Conservation (phyloP, 2,888 invertebrate genomes). For the Ganaspis brasiliensis region DNA sequence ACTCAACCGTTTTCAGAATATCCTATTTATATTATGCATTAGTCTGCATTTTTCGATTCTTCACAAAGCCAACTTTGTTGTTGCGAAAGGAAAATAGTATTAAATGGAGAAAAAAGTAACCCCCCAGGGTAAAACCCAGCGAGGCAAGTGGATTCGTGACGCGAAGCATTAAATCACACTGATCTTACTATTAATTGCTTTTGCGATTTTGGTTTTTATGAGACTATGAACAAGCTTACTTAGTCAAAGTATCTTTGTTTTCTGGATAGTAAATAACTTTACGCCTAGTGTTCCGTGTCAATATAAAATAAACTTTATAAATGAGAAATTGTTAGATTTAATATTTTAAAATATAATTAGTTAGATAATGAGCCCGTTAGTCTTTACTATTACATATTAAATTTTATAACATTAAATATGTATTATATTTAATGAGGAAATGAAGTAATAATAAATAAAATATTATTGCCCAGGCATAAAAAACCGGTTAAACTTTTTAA, state of each 20-base stretch:
- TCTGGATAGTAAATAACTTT: neutral
- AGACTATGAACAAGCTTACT: neutral
- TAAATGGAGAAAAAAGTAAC: conserved; percentile 15
- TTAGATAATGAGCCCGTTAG: too few species aligned
- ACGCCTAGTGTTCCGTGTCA: neutral
- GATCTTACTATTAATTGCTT: conserved; percentile 22
- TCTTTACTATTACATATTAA: too few species aligned
- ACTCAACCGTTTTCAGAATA: conserved; percentile 12
- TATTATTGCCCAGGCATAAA: too few species aligned
- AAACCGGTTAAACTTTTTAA: too few species aligned
- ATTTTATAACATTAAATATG: too few species aligned
- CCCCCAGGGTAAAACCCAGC: neutral
- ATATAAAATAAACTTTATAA: too few species aligned
- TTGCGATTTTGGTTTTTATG: conserved; percentile 27
- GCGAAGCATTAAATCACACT: conserved; percentile 19
- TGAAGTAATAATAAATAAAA: too few species aligned
- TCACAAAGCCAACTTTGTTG: conserved; percentile 30
- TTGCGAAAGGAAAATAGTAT: conserved; percentile 8
- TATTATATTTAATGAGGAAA: too few species aligned
- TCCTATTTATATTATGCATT: conserved; percentile 35
- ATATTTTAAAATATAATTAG: too few species aligned
- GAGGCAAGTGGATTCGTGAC: conserved; percentile 17
- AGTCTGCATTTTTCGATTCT: conserved; percentile 15
- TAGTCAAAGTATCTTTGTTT: neutral
- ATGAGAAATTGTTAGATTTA: too few species aligned